Evolutionary conservation across 2,888 invertebrate species (phyloP), one percentile per base, ranked within the genome.

Genomic region (Leptinotarsa tumamoca): DNA sequence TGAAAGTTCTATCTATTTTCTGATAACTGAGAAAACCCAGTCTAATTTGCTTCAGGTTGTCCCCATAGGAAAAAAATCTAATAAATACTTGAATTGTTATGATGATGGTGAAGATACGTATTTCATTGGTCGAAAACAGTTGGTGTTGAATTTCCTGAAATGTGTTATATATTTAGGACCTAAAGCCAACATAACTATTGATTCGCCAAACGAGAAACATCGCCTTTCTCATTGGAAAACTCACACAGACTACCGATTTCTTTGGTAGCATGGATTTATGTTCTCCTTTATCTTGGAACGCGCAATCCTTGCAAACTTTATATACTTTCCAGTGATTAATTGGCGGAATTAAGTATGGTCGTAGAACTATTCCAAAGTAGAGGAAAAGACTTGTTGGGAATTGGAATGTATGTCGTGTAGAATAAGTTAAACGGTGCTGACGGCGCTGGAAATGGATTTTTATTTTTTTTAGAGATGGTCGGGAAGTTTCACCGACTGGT

Each of bases 291-390:
- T 86, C 86, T 84, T 82, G 81, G 82, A 58, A 58, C 83, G 83
- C 82, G 82, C 83, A 83, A 84, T 84, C 84, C 83, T 81, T 80
- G 81, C 81, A 84, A 86, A 85, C 81, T 86, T 85, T 85, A 84
- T 85, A 84, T 83, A 85, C 82, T 83, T 83, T 80, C 80, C 80
- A 67, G 86, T 85, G 86, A 86, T 86, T 86, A 85, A 86, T 86
- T 86, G 85, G 84, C 69, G 78, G 85, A 85, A 86, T 86, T 86
- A 86, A 82, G 85, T 84, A 85, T 85, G 85, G 85, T 85, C 85
- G 81, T 77, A 71, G 81, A 83, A 84, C 84, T 74, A 74, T 70
- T 70, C 23, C 23, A 58, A 23, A 67, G 70, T 50, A 68, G 68
- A 52, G 52, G 15, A 33, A 27, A 67, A 74, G 49, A 74, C 68